phyloP scores from a whole-genome alignment of 2,888 invertebrate species.

The Tetramorium bicarinatum region DNA sequence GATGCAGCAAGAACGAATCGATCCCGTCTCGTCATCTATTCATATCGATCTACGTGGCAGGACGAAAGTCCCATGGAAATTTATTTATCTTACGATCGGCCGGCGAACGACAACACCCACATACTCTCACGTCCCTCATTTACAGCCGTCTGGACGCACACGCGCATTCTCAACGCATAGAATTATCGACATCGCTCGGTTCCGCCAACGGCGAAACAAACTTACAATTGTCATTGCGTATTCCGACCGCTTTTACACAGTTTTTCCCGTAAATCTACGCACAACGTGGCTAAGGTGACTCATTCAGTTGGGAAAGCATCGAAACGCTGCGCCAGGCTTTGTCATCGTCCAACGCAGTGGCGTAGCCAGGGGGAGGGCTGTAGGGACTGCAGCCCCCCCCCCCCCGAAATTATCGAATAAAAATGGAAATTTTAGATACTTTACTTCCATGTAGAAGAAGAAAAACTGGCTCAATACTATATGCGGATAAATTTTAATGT shows the following conservation, averaged over 20 bases:
- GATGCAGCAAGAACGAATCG: conserved; percentile 66
- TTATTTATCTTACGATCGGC: conserved; percentile 56
- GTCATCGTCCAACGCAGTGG: too few species aligned
- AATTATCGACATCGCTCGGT: conserved; percentile 4
- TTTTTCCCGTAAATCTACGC: conserved; percentile 4
- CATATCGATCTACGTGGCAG: conserved; percentile 48
- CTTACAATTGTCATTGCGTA: background rate
- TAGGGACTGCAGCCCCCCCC: too few species aligned
- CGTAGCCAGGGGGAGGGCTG: too few species aligned
- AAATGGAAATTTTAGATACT: too few species aligned
- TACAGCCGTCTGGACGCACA: conserved; percentile 4
- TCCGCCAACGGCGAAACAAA: background rate
- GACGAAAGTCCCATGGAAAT: conserved; percentile 51
- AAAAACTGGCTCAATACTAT: too few species aligned
- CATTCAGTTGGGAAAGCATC: conserved; percentile 10
- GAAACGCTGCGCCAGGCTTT: background rate
- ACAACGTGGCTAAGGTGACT: conserved; percentile 1
- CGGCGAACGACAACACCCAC: conserved; percentile 54
- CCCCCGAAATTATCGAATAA: too few species aligned
- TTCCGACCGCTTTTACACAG: background rate
- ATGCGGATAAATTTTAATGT: too few species aligned
- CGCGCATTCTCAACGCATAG: conserved; percentile 5
- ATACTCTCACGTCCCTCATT: conserved; percentile 46
- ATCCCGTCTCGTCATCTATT: conserved; percentile 66
- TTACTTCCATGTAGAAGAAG: too few species aligned